Evolutionary conservation across 2,113 vertebrate genomes (phyloP), one percentile per base, ranked within the genome.

Genomic region (Oryzias woworae): DNA sequence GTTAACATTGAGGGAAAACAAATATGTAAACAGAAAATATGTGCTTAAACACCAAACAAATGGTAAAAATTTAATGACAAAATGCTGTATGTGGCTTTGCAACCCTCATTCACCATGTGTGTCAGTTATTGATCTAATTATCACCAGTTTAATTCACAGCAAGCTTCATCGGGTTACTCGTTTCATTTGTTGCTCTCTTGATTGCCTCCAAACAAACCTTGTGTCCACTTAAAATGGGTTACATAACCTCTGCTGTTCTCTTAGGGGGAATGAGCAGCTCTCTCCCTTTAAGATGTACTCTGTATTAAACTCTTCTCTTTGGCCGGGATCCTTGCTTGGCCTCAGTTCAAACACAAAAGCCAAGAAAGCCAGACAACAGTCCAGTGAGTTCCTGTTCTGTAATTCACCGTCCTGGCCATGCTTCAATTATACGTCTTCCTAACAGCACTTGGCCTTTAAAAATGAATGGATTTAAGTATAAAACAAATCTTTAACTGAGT

Each of bases 231-330:
- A 86, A 83, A 87, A 50, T 50, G 78, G 82, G 83, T 86, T 71
- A 69, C 80, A 84, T 84, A 85, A 84, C 85, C 85, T 86, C 79
- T 85, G 78, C 49, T 68, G n/a, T 68, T 82, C 80, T 82, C 77
- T 36, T 47, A 73, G 66, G 67, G 69, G 62, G 80, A 69, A 81
- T 61, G 66, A 73, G 69, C 62, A 45, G 69, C 56, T 65, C 60
- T 12, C 63, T 71, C 69, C 69, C 76, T 78, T 83, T 78, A 81
- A 83, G 76, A 76, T 13, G 8, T 66, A 71, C 45, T 67, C 69
- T 62, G 62, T 68, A 81, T 73, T 80, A 80, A 83, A 89, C 68
- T 79, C 73, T 74, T 88, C 71, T 75, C 80, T 86, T 85, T 86
- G 86, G 85, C 83, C 71, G 61, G 44, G 57, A 75, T 85, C 76